Evolutionary conservation across 1,140 invertebrate species (phyloP).

Genomic region (Cydia fagiglandana): DNA sequence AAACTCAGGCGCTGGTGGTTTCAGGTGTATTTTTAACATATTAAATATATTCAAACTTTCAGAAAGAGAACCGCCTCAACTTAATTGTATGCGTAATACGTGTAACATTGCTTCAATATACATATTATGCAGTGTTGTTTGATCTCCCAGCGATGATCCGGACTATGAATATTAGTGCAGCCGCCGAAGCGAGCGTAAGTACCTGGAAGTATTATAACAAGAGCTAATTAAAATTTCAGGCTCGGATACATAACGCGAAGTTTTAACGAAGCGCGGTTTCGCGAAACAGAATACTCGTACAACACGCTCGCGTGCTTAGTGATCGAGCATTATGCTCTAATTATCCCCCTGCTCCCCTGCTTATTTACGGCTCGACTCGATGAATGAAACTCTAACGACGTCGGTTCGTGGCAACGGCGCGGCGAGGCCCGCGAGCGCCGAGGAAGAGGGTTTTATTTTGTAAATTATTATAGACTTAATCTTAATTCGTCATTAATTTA

Average conservation of each 20-base stretch:
- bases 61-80: no score
- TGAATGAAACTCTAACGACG: no score
- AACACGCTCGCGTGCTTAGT: neutral
- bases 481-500: no score
- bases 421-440: no score
- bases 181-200: neutral
- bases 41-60: no score
- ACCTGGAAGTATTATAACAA: slow-evolving; percentile 11
- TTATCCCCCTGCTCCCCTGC: neutral
- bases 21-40: no score
- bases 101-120: neutral
- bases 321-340: slow-evolving; percentile 1
- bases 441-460: no score
- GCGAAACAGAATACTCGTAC: neutral
- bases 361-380: neutral
- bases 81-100: no score
- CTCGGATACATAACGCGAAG: neutral
- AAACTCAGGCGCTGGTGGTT: no score
- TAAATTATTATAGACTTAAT: no score
- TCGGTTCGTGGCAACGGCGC: no score
- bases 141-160: neutral
- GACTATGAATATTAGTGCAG: neutral
- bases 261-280: slow-evolving; percentile 11
- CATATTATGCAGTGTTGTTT: neutral
- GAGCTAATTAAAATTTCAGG: neutral